Percentiles rank a stretch among this genome's conserved stretches.
These are phyloP conservation scores for Phacellophora camtschatica DNA, from an alignment of 30 jellyfish, hydroid and myxozoan genomes.

Conservation along the genomic window DNA sequence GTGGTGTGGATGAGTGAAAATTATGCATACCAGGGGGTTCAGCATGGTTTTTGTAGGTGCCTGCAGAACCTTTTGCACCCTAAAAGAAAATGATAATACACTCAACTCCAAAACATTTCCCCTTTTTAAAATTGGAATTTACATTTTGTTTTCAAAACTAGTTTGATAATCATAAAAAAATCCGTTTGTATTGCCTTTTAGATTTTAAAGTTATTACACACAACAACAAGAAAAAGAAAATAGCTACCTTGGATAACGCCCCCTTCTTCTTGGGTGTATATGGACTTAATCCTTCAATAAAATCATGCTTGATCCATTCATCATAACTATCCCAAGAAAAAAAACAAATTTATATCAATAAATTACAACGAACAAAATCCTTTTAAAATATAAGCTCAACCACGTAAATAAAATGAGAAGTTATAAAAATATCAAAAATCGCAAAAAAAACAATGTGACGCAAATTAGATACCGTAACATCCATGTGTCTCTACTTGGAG, in stretches of 20 bases:
- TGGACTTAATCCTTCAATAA: conserved; percentile 83
- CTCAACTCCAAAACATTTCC: too few relatives aligned
- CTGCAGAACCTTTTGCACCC: conserved; percentile 41
- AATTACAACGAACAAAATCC: background rate
- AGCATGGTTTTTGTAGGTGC: conserved; percentile 27
- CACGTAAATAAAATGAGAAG: too few relatives aligned
- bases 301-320: conserved; percentile 94
- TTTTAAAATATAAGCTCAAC: background rate
- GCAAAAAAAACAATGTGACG: too few relatives aligned
- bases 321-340: conserved; percentile 68
- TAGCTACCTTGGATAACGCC: conserved; percentile 20
- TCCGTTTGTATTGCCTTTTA: too few relatives aligned
- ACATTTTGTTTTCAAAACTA: too few relatives aligned
- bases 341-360: background rate
- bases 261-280: conserved; percentile 70
- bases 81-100: background rate
- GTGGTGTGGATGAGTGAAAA: conserved; percentile 8
- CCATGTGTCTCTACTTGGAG: too few relatives aligned
- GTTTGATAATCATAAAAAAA: too few relatives aligned
- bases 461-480: too few relatives aligned
- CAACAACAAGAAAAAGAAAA: too few relatives aligned
- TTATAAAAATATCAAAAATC: too few relatives aligned
- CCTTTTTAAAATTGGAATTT: too few relatives aligned
- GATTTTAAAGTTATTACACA: too few relatives aligned
- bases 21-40: conserved; percentile 39